These are phyloP conservation scores for Drosophila longiperda DNA, from an alignment of 2,888 invertebrate genomes.

Conservation along the genomic window DNA sequence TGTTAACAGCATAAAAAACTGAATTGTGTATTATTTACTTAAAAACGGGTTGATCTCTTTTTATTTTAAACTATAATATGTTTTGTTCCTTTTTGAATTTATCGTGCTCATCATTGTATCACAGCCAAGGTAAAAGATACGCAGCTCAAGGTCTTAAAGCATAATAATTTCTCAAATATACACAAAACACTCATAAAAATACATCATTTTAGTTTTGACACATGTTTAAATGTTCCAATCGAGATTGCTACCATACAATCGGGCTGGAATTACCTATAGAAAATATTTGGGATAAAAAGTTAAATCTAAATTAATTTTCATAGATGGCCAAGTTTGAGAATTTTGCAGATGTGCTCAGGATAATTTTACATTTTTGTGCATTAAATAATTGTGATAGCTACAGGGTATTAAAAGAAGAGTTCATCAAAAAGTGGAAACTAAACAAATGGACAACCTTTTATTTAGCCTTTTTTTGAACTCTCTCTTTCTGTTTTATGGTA, in stretches of 20 bases:
- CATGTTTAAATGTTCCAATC: not conserved
- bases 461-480: constrained; percentile 5
- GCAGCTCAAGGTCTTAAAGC: not conserved
- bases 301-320: not conserved
- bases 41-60: not conserved
- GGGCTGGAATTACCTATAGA: not conserved
- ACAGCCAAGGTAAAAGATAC: not conserved
- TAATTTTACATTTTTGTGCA: not conserved
- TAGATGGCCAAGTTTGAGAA: not conserved
- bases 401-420: too few relatives aligned
- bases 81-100: not conserved
- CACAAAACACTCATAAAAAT: not conserved
- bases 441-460: constrained; percentile 43
- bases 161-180: not conserved
- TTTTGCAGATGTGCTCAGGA: not conserved
- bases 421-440: not conserved
- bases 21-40: not conserved
- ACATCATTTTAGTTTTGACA: not conserved
- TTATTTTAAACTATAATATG: not conserved
- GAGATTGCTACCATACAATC: not conserved
- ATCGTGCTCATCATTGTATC: not conserved
- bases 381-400: not conserved
- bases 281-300: not conserved
- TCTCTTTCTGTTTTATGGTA: constrained; percentile 8
- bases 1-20: not conserved